Conservation (phyloP, 1,140 invertebrate genomes). For the Adelges cooleyi region DNA sequence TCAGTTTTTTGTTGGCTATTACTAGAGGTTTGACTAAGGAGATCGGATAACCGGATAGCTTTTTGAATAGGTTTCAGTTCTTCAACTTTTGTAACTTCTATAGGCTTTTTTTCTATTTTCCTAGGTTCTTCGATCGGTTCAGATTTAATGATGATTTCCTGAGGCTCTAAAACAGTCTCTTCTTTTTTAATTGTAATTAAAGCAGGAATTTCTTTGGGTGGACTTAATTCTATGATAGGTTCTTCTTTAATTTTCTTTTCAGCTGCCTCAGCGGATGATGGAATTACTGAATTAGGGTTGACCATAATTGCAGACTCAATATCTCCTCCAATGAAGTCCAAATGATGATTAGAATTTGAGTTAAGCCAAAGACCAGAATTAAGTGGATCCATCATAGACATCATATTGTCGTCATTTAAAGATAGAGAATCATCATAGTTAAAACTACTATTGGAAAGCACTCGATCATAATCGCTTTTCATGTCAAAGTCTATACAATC, state of each 20-base stretch:
- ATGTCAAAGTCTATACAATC: slow-evolving; percentile 25
- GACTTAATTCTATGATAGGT: neutral
- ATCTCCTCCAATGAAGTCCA: slow-evolving; percentile 59
- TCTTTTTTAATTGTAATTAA: neutral
- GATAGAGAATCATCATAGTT: slow-evolving; percentile 19
- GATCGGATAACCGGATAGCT: slow-evolving; percentile 36
- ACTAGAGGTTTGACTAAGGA: slow-evolving; percentile 31
- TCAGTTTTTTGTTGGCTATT: slow-evolving; percentile 37
- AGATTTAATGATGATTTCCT: neutral
- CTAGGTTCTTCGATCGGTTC: slow-evolving; percentile 33
- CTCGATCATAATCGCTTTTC: slow-evolving; percentile 23
- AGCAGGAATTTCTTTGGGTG: neutral
- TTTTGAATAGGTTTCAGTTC: slow-evolving; percentile 43
- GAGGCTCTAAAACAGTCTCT: neutral
- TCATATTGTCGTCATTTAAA: slow-evolving; percentile 21
- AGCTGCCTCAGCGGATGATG: slow-evolving; percentile 38
- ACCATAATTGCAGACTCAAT: slow-evolving; percentile 57
- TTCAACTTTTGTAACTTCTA: slow-evolving; percentile 34
- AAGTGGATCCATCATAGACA: slow-evolving; percentile 19
- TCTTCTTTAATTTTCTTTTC: slow-evolving; percentile 36
- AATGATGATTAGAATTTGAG: slow-evolving; percentile 44
- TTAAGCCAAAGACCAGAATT: slow-evolving; percentile 24
- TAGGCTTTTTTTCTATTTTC: slow-evolving; percentile 15
- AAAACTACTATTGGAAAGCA: slow-evolving; percentile 3
- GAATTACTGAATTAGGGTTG: slow-evolving; percentile 61